Evolutionary conservation across 2,888 invertebrate species (phyloP), one percentile per base, ranked within the genome.

Genomic region (Chelonus formosanus): DNA sequence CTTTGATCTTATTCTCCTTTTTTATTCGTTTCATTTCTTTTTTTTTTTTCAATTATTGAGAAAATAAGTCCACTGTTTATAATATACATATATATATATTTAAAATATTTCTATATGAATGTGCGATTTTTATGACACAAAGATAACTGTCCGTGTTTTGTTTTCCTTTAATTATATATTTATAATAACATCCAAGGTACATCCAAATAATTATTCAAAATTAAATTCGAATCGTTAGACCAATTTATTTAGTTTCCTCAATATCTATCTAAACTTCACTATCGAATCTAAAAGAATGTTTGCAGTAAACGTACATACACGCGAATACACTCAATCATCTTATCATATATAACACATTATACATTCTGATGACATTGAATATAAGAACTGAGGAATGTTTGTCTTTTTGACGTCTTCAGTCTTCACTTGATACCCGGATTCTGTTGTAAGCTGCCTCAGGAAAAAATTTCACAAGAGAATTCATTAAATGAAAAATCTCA

Each of bases 381-480:
- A 52, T 52, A 52, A 52, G 31, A 52, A 31, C 52, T 34, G 52
- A 52, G 52, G 52, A 52, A 52, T 57, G 57, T 57, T 32, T 45
- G 57, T 34, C 32, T 52, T 52, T 32, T 52, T 32, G 52, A 52
- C 52, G 31, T 52, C 43, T 57, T 57, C 57, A 57, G 57, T 57
- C 57, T 57, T 57, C 32, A 45, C 57, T 57, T 47, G n/a, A 57
- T 45, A 57, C 45, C 45, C 45, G 31, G 44, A 57, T 57, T 32
- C 31, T 34, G 45, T 35, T 7, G 34, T 34, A 45, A 45, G 58
- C 47, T 58, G 45, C 34, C 45, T 58, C 47, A 47, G 58, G 60
- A 50, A 52, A 36, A 52, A 60, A 36, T 43, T 6, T 50, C 43
- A 44, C 10, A 43, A 3, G 8, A 20, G 5, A 34, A 8, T 47